Evolutionary conservation across 2,888 invertebrate species (phyloP).

Genomic region (Drosophila mercatorum): DNA sequence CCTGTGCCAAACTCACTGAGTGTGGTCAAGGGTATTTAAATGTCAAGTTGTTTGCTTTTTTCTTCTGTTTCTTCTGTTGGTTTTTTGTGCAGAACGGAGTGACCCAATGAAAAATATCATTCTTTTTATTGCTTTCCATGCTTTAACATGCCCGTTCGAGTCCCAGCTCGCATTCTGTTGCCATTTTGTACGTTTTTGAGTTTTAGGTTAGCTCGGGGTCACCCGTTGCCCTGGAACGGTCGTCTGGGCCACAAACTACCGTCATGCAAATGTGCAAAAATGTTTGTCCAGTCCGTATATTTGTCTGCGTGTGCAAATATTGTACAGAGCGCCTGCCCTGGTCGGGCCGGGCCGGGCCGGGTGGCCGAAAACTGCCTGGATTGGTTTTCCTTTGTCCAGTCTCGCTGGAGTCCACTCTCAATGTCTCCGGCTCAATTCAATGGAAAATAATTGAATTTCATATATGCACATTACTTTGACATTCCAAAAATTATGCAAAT

Average conservation of each 20-base stretch:
- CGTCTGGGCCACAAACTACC: conserved; percentile 40
- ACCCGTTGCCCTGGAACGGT: conserved; percentile 18
- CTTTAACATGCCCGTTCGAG: conserved; percentile 41
- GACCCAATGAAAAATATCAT: conserved; percentile 52
- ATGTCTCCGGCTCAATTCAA: conserved; percentile 79
- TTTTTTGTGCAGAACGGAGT: conserved; percentile 50
- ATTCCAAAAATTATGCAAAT: conserved; percentile 78
- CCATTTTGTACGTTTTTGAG: conserved; percentile 55
- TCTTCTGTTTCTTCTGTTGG: conserved; percentile 26
- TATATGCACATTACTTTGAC: conserved; percentile 76
- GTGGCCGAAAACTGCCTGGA: conserved; percentile 12
- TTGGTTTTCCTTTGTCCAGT: conserved; percentile 52
- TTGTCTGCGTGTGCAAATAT: conserved; percentile 24
- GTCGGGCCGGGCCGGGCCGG: background rate
- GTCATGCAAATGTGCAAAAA: conserved; percentile 63
- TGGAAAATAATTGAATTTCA: conserved; percentile 81
- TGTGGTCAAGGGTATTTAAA: conserved; percentile 19
- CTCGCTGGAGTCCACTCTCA: conserved; percentile 58
- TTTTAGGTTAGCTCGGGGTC: conserved; percentile 74
- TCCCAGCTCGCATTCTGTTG: conserved; percentile 38
- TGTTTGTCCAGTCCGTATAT: conserved; percentile 64
- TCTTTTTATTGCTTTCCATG: conserved; percentile 65
- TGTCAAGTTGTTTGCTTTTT: conserved; percentile 18
- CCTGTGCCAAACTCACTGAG: background rate
- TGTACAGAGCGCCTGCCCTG: conserved; percentile 2